These are phyloP conservation scores for Caranx melampygus DNA, from an alignment of 2,113 vertebrate species.

Conservation along the genomic window DNA sequence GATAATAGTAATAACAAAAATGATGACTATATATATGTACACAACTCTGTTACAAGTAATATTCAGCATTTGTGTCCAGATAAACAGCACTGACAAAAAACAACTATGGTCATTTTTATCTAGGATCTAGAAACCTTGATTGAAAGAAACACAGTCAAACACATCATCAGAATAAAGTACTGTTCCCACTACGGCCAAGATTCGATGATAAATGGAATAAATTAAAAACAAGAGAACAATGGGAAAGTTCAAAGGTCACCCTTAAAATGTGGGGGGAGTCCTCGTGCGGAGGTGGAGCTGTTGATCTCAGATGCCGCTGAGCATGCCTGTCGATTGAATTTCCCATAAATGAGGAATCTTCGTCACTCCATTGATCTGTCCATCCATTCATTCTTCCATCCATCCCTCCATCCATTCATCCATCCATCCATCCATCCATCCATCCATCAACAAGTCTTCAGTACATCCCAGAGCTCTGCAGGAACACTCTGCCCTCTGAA, in stretches of 20 bases:
- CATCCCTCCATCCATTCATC: slow-evolving; percentile 25
- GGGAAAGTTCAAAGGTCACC: slow-evolving; percentile 66
- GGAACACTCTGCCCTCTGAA: slow-evolving; percentile 97
- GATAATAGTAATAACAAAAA: slow-evolving; percentile 74
- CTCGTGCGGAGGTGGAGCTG: slow-evolving; percentile 34
- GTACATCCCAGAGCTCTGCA: slow-evolving; percentile 95
- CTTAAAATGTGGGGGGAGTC: slow-evolving; percentile 43
- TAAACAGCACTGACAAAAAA: slow-evolving; percentile 83
- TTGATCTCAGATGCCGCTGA: slow-evolving; percentile 40
- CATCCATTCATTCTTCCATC: slow-evolving; percentile 30
- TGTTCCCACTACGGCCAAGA: slow-evolving; percentile 58
- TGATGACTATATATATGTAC: slow-evolving; percentile 77
- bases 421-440: slow-evolving; percentile 11
- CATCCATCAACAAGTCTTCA: slow-evolving; percentile 76
- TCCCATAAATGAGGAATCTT: slow-evolving; percentile 57
- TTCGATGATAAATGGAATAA: slow-evolving; percentile 78
- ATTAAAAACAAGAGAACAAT: slow-evolving; percentile 74
- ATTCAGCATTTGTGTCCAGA: slow-evolving; percentile 77
- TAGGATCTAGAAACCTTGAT: slow-evolving; percentile 76
- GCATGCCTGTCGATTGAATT: slow-evolving; percentile 60
- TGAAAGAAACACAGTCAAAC: slow-evolving; percentile 77
- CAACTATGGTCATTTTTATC: slow-evolving; percentile 80
- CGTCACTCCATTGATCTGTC: slow-evolving; percentile 27
- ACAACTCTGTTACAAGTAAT: slow-evolving; percentile 90
- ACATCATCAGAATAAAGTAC: slow-evolving; percentile 68